These are phyloP conservation scores for Xiphias gladius DNA, from an alignment of 2,113 vertebrate species.

Conservation along the genomic window DNA sequence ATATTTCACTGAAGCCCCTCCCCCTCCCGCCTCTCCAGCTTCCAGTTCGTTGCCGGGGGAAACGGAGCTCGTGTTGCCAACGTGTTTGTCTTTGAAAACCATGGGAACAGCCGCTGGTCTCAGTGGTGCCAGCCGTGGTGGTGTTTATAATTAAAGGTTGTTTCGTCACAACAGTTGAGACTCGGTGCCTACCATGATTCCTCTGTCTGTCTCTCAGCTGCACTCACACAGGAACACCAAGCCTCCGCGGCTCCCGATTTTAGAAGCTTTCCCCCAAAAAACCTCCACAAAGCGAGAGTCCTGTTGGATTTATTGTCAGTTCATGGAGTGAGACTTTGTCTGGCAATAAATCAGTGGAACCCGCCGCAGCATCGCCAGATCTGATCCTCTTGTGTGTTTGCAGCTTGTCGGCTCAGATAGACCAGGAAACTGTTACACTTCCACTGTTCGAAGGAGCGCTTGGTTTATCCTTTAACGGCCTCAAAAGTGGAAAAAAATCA, in stretches of 20 bases:
- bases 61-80: constrained; percentile 33
- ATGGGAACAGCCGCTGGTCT: constrained; percentile 33
- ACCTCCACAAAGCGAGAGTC: too few relatives aligned
- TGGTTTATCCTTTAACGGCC: neutral
- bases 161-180: neutral
- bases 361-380: neutral
- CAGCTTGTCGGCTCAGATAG: neutral
- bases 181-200: constrained; percentile 18
- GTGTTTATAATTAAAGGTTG: constrained; percentile 23
- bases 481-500: neutral
- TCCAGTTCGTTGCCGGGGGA: constrained; percentile 16
- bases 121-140: constrained; percentile 20
- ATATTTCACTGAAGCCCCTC: constrained; percentile 65
- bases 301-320: neutral
- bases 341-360: neutral
- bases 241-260: neutral
- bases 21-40: constrained; percentile 18
- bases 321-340: neutral
- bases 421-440: neutral
- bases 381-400: constrained; percentile 4
- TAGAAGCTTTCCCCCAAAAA: neutral
- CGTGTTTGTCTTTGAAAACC: constrained; percentile 43
- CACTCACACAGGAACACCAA: neutral
- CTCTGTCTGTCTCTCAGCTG: neutral
- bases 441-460: neutral